phyloP scores from a whole-genome alignment of 1,140 invertebrate genomes.

The Tribolium castaneum region DNA sequence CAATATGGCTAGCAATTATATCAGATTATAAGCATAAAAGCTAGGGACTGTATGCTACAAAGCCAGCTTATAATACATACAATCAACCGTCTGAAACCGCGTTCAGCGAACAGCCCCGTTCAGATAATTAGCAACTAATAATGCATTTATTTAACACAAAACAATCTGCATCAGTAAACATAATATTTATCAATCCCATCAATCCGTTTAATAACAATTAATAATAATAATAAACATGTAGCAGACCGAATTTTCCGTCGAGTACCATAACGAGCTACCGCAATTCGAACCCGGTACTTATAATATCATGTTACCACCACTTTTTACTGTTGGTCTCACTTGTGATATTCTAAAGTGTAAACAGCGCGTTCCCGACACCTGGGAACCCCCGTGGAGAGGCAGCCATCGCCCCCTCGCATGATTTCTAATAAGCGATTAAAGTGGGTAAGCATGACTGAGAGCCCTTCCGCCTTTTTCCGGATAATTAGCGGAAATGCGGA shows the following conservation, averaged over 20 bases:
- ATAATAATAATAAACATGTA: background rate
- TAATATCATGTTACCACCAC: conserved; percentile 18
- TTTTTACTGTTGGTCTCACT: conserved; percentile 32
- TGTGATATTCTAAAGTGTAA: conserved; percentile 44
- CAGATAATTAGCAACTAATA: conserved; percentile 23
- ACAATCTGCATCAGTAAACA: background rate
- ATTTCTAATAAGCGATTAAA: conserved; percentile 37
- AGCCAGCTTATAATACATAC: conserved; percentile 30
- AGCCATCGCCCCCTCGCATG: conserved; percentile 4
- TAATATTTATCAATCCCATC: conserved; percentile 9
- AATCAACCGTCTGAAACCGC: conserved; percentile 8
- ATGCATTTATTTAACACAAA: background rate
- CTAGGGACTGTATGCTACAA: conserved; percentile 13
- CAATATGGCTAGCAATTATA: conserved; percentile 27
- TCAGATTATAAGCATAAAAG: conserved; percentile 33
- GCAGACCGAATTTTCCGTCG: too few relatives aligned
- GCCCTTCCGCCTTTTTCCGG: too few relatives aligned
- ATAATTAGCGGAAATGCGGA: too few relatives aligned
- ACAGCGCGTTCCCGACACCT: conserved; percentile 45
- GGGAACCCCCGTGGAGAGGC: conserved; percentile 37
- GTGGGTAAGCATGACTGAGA: background rate
- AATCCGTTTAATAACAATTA: background rate
- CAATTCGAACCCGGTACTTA: background rate
- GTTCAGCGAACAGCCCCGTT: background rate
- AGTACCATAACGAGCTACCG: background rate